phyloP scores from a whole-genome alignment of 2,888 invertebrate species.

The Cantharis rustica region DNA sequence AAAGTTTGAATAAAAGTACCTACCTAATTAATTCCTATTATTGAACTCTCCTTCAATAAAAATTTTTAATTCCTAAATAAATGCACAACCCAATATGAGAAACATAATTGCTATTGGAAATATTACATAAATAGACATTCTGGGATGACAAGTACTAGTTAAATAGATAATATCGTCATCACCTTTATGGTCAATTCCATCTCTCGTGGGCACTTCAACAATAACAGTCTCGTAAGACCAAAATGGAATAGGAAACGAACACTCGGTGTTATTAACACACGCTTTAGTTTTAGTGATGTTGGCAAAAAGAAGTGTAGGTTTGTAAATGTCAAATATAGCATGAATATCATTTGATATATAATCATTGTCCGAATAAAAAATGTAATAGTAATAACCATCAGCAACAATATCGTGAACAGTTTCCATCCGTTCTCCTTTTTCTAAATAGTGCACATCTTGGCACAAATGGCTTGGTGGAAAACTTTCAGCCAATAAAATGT shows the following conservation, averaged over 20 bases:
- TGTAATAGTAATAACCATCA: slow-evolving; percentile 87
- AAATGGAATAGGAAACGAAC: slow-evolving; percentile 73
- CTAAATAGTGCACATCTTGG: slow-evolving; percentile 70
- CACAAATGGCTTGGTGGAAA: slow-evolving; percentile 74
- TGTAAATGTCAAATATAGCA: slow-evolving; percentile 82
- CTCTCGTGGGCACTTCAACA: slow-evolving; percentile 81
- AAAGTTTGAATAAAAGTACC: neutral
- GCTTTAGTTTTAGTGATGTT: slow-evolving; percentile 68
- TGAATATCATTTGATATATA: slow-evolving; percentile 79
- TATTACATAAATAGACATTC: slow-evolving; percentile 77
- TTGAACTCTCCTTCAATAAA: neutral
- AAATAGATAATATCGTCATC: slow-evolving; percentile 71
- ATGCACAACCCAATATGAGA: slow-evolving; percentile 78
- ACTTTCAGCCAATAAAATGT: slow-evolving; percentile 72
- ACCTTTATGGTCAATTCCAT: slow-evolving; percentile 77
- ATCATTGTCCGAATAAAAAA: slow-evolving; percentile 88
- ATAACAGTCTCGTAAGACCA: slow-evolving; percentile 80
- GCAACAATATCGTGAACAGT: slow-evolving; percentile 72
- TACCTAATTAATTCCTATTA: neutral
- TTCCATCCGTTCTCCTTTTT: slow-evolving; percentile 70
- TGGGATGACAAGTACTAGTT: slow-evolving; percentile 78
- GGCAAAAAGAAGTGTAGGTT: slow-evolving; percentile 80
- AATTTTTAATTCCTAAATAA: slow-evolving; percentile 63
- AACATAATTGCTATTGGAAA: slow-evolving; percentile 79
- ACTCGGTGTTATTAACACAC: slow-evolving; percentile 78